Base-by-base conservation (phyloP, 2,797 vertebrate genomes). In the Schizothorax lantsangensis region DNA sequence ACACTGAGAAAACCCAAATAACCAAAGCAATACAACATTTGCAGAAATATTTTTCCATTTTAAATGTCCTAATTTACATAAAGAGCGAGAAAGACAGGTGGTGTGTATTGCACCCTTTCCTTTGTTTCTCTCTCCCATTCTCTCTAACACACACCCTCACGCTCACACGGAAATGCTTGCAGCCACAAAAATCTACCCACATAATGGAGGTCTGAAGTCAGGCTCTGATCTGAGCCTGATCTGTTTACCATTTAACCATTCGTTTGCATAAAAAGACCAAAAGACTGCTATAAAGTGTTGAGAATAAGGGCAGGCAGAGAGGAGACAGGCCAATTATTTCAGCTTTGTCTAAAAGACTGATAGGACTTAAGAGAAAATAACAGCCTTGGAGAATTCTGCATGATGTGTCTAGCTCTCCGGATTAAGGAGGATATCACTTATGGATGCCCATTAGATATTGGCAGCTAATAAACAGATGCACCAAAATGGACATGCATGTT, bases 291-390 rank as follows among this genome's bases (percentile, higher is more conserved):
- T 71, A 57, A 85, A 85, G 33, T 52, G 19, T 4, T 3, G 12
- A 71, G 36, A 43, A 77, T 49, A 54, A 21, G 43, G 84, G 17
- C 74, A 85, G 75, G 17, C n/a, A 0, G 11, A 69, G 17, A 33
- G 21, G n/a, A 79, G 36, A 79, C 38, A 33, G 26, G 36, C 26
- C n/a, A 52, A 62, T 79, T 49, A 71, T 83, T 79, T 47, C 9
- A 52, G 77, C 73, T 36, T 79, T 30, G 23, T 17, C 23, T 59
- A 49, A 83, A 57, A 43, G 45, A 88, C 43, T 49, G 59, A 66
- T 52, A 26, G 40, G 81, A 84, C 74, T 84, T 72, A 71, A 71
- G 73, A 83, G 68, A 84, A 84, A 80, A 83, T 8, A 66, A 88
- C 71, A 49, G 71, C 84, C 73, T 79, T 69, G 49, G 62, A 45